phyloP scores from a whole-genome alignment of 2,888 invertebrate genomes.

The Azorinus chamasolen region DNA sequence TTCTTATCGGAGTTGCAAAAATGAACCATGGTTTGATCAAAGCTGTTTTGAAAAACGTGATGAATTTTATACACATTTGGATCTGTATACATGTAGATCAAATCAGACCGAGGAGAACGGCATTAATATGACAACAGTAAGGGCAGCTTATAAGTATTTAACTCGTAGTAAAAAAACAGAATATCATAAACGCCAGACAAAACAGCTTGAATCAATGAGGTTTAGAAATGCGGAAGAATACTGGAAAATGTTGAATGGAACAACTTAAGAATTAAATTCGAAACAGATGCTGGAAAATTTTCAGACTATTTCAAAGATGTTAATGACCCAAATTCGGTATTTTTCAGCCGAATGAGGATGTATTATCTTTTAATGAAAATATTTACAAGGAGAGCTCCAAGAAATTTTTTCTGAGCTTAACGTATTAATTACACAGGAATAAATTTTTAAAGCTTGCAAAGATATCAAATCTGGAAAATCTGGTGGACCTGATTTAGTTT shows the following conservation, averaged over 20 bases:
- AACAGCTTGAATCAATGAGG: neutral
- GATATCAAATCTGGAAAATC: neutral
- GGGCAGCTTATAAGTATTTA: neutral
- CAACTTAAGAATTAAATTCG: neutral
- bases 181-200: neutral
- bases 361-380: constrained; percentile 1
- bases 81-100: neutral
- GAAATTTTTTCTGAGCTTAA: constrained; percentile 11
- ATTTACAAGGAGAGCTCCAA: constrained; percentile 10
- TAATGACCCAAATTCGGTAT: neutral
- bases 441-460: constrained; percentile 10
- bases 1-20: neutral
- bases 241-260: constrained; percentile 7
- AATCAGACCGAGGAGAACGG: neutral
- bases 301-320: neutral
- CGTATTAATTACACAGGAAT: neutral
- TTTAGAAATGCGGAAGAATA: constrained; percentile 15
- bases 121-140: neutral
- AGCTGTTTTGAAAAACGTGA: neutral
- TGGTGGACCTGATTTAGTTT: constrained; percentile 4
- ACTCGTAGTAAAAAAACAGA: neutral
- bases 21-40: constrained; percentile 9
- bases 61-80: neutral
- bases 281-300: neutral
- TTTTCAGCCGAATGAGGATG: constrained; percentile 1